phyloP scores from a whole-genome alignment of 2,797 vertebrate genomes.

The Poeciliopsis turneri region DNA sequence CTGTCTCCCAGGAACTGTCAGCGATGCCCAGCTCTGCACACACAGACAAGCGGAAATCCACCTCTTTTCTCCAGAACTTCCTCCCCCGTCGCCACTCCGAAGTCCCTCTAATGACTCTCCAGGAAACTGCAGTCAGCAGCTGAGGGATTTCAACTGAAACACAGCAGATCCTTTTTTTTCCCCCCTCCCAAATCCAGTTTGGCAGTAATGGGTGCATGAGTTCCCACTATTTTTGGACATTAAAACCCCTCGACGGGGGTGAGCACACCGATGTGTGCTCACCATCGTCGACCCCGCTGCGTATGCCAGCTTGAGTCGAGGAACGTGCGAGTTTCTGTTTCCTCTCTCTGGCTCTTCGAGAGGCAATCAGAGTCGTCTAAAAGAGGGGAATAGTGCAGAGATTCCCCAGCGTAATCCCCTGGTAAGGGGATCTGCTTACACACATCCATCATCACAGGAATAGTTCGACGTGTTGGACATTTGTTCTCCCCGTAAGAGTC shows the following conservation, averaged over 20 bases:
- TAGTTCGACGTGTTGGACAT: conserved; percentile 2
- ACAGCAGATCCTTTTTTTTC: conserved; percentile 32
- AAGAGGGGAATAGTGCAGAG: neutral
- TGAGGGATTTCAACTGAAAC: conserved; percentile 83
- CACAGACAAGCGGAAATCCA: conserved; percentile 64
- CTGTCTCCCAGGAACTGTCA: conserved; percentile 46
- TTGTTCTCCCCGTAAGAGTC: neutral
- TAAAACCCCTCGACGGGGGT: neutral
- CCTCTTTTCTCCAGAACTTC: conserved; percentile 46
- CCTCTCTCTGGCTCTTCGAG: neutral
- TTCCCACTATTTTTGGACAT: neutral
- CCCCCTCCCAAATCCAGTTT: conserved; percentile 30
- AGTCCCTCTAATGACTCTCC: conserved; percentile 58
- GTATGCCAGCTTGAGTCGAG: neutral
- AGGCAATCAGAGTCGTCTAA: neutral
- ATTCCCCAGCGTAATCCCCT: neutral
- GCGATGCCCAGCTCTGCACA: conserved; percentile 42
- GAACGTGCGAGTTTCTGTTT: neutral
- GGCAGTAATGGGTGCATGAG: conserved; percentile 1
- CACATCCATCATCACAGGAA: neutral
- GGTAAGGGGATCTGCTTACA: neutral
- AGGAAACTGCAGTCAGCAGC: conserved; percentile 90
- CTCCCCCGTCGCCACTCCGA: conserved; percentile 2
- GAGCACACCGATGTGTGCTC: neutral
- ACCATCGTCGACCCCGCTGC: neutral